Base-by-base conservation (phyloP, 2,888 invertebrate genomes). In the Oscheius sp. region DNA sequence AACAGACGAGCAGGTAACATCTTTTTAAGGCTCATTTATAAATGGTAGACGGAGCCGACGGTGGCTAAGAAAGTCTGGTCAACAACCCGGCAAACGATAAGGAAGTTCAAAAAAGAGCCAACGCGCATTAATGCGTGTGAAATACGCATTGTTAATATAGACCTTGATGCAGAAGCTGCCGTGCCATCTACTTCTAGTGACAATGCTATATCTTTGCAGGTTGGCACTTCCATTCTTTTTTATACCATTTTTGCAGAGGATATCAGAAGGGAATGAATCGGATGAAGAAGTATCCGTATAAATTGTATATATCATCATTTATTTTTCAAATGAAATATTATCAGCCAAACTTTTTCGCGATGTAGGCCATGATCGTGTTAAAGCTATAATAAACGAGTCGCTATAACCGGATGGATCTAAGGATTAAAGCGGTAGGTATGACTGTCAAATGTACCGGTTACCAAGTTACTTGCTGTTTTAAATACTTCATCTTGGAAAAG, bases 21-120 rank as follows among this genome's bases (percentile, higher is more conserved):
- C 22, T 51, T 51, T 17, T 45, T 20, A 17, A 17, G 24, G 17
- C 61, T 14, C 47, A 0, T 14, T 50, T 22, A 49, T 8, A 30
- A 14, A 17, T 62, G 26, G 56, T 70, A 80, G 78, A 80, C 79
- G 22, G 81, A 82, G 68, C 82, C 82, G 49, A 82, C 82, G 17
- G 82, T 82, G 50, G 82, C 82, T 26, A 82, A 82, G 73, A 80
- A 80, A 72, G 79, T 82, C 61, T 82, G 81, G 81, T 82, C 82
- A 20, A 82, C 79, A 65, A 81, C 82, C 61, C 72, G 81, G 32
- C 81, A 82, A 67, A 82, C 82, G 62, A 80, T 82, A 57, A 59
- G 82, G 54, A 72, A 80, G 45, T 82, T 80, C 70, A 74, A 74
- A 75, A 74, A 75, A 70, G 76, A 76, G 33, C 70, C 73, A 22